Conservation (phyloP, 2,888 invertebrate genomes). For the Drosophila niveifrons region DNA sequence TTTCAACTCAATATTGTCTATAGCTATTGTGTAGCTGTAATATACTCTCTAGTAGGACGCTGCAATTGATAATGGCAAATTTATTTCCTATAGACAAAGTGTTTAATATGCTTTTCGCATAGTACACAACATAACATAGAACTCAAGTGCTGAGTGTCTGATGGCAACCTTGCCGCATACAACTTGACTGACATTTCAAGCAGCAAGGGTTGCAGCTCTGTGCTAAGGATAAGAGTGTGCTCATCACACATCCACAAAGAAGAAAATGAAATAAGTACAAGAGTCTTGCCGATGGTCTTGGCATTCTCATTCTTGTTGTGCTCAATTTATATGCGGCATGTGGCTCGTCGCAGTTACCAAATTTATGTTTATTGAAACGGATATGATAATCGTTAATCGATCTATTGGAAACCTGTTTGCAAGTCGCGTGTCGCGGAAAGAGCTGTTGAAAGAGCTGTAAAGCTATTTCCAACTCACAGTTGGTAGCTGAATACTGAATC, state of each 20-base stretch:
- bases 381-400: constrained; percentile 70
- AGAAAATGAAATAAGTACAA: constrained; percentile 5
- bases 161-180: constrained; percentile 59
- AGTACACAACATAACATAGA: constrained; percentile 25
- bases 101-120: constrained; percentile 28
- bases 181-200: constrained; percentile 62
- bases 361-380: constrained; percentile 68
- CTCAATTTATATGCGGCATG: constrained; percentile 69
- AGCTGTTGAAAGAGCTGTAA: constrained; percentile 3
- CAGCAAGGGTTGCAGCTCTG: constrained; percentile 28
- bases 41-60: background rate
- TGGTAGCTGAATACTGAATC: background rate
- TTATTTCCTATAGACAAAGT: constrained; percentile 41
- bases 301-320: constrained; percentile 48
- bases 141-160: constrained; percentile 29
- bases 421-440: constrained; percentile 46
- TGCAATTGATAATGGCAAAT: constrained; percentile 41
- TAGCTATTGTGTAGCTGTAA: no score
- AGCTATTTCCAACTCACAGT: constrained; percentile 14
- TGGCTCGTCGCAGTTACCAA: constrained; percentile 44
- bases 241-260: constrained; percentile 25
- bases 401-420: constrained; percentile 47
- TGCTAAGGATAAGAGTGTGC: constrained; percentile 27
- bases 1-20: no score
- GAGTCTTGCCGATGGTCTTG: constrained; percentile 38